phyloP scores from a whole-genome alignment of 1,140 invertebrate genomes.

The Solenopsis fugax region DNA sequence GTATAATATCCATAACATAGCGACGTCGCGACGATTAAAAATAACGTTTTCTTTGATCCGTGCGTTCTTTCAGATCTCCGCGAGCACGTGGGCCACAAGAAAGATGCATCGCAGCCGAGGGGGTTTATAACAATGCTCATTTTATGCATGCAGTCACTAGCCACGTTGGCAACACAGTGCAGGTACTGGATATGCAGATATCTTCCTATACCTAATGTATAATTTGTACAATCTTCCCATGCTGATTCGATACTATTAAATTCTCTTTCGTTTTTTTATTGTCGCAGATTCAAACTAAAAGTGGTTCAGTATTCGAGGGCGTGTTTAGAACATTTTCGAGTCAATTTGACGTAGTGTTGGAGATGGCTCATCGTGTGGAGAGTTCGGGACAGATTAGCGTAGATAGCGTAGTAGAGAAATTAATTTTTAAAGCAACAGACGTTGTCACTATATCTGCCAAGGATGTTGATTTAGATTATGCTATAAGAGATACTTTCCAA shows the following conservation, averaged over 20 bases:
- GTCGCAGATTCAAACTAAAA: constrained; percentile 91
- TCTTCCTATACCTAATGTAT: background rate
- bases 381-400: constrained; percentile 89
- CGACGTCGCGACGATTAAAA: background rate
- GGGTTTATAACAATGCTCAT: constrained; percentile 94
- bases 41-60: constrained; percentile 20
- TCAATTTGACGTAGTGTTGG: constrained; percentile 94
- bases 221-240: background rate
- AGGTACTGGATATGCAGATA: constrained; percentile 83
- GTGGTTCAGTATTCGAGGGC: constrained; percentile 94
- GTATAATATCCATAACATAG: constrained; percentile 27
- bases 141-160: constrained; percentile 95
- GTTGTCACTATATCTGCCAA: constrained; percentile 92
- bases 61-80: constrained; percentile 87
- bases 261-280: background rate
- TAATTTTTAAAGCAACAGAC: constrained; percentile 94
- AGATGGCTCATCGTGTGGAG: constrained; percentile 94
- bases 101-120: constrained; percentile 90
- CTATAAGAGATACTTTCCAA: constrained; percentile 93
- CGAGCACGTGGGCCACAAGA: constrained; percentile 86
- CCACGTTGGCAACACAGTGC: constrained; percentile 93
- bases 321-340: constrained; percentile 95
- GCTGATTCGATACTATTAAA: background rate
- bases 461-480: constrained; percentile 95
- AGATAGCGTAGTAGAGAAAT: constrained; percentile 92